phyloP scores from a whole-genome alignment of 2,888 invertebrate species.

The Candidula unifasciata region DNA sequence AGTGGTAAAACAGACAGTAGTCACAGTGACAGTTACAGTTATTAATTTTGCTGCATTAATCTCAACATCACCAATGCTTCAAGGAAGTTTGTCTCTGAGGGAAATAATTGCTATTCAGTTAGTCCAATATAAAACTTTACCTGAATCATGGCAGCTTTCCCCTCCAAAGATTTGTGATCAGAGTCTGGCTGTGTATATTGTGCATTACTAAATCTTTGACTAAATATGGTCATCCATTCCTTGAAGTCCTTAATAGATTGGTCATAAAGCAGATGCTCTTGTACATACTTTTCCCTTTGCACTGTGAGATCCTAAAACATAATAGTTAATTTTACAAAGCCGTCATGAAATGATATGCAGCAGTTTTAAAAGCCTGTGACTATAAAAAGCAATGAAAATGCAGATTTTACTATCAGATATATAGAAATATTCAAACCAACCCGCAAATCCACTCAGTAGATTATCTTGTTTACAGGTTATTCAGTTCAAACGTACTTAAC shows the following conservation, averaged over 20 bases:
- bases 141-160: slow-evolving; percentile 83
- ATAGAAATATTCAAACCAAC: too few species aligned
- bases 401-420: too few species aligned
- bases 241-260: slow-evolving; percentile 93
- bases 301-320: slow-evolving; percentile 84
- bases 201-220: slow-evolving; percentile 89
- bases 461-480: too few species aligned
- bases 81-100: not conserved
- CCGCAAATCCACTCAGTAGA: too few species aligned
- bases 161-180: slow-evolving; percentile 89
- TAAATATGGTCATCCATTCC: slow-evolving; percentile 92
- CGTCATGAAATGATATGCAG: too few species aligned
- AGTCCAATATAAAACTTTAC: slow-evolving; percentile 54
- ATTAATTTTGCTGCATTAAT: not conserved
- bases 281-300: slow-evolving; percentile 94
- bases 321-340: not conserved
- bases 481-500: too few species aligned
- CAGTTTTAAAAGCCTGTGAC: too few species aligned
- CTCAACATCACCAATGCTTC: not conserved
- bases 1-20: too few species aligned
- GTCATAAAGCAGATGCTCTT: slow-evolving; percentile 94
- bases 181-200: slow-evolving; percentile 89
- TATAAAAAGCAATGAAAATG: too few species aligned
- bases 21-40: too few species aligned
- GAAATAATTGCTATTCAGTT: not conserved